phyloP scores from a whole-genome alignment of 2,888 invertebrate genomes.

The Hypomecis atomaria region DNA sequence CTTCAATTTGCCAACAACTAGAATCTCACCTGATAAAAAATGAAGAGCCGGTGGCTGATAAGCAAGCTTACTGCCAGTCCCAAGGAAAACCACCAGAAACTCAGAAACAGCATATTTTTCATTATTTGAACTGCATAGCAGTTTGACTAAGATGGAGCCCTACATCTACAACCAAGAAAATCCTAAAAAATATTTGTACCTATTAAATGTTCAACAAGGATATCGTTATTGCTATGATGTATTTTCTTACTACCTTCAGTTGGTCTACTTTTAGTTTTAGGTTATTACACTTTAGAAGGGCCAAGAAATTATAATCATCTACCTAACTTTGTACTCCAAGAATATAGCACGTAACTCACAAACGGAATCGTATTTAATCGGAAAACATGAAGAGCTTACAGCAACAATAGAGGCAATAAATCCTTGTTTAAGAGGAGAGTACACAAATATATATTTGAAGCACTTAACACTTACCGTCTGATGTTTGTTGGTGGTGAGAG shows the following conservation, averaged over 20 bases:
- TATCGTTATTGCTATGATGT: too few species aligned
- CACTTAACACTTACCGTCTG: constrained; percentile 47
- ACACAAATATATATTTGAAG: constrained; percentile 32
- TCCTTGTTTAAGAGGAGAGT: constrained; percentile 4
- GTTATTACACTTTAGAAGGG: background rate
- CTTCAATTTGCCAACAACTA: background rate
- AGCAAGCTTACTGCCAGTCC: constrained; percentile 8
- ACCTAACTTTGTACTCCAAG: background rate
- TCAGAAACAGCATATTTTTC: constrained; percentile 18
- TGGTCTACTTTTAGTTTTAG: background rate
- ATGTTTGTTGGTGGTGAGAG: constrained; percentile 39
- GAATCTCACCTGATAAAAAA: constrained; percentile 22
- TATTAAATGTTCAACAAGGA: too few species aligned
- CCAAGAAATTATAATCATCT: background rate
- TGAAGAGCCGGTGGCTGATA: constrained; percentile 6
- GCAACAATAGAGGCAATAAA: constrained; percentile 5
- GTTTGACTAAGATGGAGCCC: constrained; percentile 5
- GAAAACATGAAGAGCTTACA: constrained; percentile 14
- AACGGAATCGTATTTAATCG: constrained; percentile 1
- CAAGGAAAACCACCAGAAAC: constrained; percentile 9
- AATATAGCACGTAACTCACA: background rate
- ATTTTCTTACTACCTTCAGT: too few species aligned
- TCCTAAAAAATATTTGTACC: background rate
- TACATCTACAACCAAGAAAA: constrained; percentile 21
- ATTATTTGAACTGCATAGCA: constrained; percentile 9